A percentile compares a stretch with the other conserved stretches of the same genome.
Conservation (phyloP, 2,888 invertebrate species). For the Colletes collaris region DNA sequence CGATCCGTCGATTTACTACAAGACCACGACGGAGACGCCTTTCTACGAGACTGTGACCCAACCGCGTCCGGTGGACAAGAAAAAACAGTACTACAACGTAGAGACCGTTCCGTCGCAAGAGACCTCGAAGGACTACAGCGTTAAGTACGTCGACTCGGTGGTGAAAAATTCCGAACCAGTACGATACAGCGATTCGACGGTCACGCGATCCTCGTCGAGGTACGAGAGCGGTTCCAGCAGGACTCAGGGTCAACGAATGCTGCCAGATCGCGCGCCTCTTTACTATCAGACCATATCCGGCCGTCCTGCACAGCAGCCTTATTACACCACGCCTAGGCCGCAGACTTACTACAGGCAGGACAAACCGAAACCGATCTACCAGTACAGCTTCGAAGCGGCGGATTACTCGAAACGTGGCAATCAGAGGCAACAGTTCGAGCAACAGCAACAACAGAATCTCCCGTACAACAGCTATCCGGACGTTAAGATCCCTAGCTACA, state of each 20-base stretch:
- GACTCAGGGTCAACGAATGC: slow-evolving; percentile 68
- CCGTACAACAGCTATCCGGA: slow-evolving; percentile 75
- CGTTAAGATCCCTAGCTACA: slow-evolving; percentile 39
- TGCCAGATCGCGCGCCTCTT: slow-evolving; percentile 67
- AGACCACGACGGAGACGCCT: slow-evolving; percentile 72
- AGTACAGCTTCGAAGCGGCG: slow-evolving; percentile 89
- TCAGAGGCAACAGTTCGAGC: slow-evolving; percentile 58
- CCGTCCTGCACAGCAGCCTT: slow-evolving; percentile 65
- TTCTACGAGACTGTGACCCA: slow-evolving; percentile 65
- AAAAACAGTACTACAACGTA: slow-evolving; percentile 69
- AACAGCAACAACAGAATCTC: slow-evolving; percentile 62
- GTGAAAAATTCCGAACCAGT: slow-evolving; percentile 73
- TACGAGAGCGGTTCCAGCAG: slow-evolving; percentile 59
- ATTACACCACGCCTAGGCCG: slow-evolving; percentile 70
- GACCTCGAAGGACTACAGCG: slow-evolving; percentile 70
- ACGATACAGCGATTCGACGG: slow-evolving; percentile 65
- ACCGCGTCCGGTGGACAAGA: slow-evolving; percentile 48
- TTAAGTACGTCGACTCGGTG: slow-evolving; percentile 74
- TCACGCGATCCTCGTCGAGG: slow-evolving; percentile 53
- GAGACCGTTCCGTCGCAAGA: slow-evolving; percentile 65
- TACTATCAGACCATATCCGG: slow-evolving; percentile 74
- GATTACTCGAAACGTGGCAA: slow-evolving; percentile 78
- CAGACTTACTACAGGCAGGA: slow-evolving; percentile 66
- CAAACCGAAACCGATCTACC: slow-evolving; percentile 87
- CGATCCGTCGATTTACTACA: slow-evolving; percentile 68